Evolutionary conservation across 2,797 vertebrate genomes (phyloP), one percentile per base, ranked within the genome.

Genomic region (Sphenodon punctatus): DNA sequence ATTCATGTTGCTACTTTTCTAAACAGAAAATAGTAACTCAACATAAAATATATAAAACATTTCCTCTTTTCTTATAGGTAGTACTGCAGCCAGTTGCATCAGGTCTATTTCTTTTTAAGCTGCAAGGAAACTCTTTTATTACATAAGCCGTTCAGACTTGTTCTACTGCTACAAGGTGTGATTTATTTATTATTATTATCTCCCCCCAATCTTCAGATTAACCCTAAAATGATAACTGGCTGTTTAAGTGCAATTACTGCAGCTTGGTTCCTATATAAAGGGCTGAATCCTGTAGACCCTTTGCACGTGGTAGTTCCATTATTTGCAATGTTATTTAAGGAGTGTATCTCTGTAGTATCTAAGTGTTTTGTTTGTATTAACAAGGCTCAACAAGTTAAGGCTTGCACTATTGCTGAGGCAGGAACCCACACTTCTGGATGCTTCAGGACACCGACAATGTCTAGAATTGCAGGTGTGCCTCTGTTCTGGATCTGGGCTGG

Each of bases 21-120:
- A 88, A 86, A 88, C 68, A 78, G 86, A 85, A 90, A 93, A 89
- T 66, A 89, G 83, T 83, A 76, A 39, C n/a, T 75, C 30, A 82
- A n/a, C n/a, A n/a, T 63, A 51, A 27, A 25, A n/a, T 7, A 14
- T 14, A 14, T 15, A n/a, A 51, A 49, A 15, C 0, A 91, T 92
- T 92, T 56, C n/a, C 49, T 73, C 61, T 84, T 90, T 89, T 88
- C 84, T 68, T 83, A 56, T 75, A 79, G 86, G 68, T 63, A 89
- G 73, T 48, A 64, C 63, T 69, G 49, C 49, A 70, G 46, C 45
- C 70, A 83, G 69, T 23, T 48, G 43, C 23, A 55, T 86, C 59
- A 10, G 67, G 76, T 32, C 51, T 55, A 4, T 27, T 53, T 27
- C 51, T 27, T 55, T 55, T 15, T 27, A 32, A 51, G n/a, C n/a